These are phyloP conservation scores for Prionchulus punctatus DNA, from an alignment of 2,888 invertebrate species.

Conservation along the genomic window DNA sequence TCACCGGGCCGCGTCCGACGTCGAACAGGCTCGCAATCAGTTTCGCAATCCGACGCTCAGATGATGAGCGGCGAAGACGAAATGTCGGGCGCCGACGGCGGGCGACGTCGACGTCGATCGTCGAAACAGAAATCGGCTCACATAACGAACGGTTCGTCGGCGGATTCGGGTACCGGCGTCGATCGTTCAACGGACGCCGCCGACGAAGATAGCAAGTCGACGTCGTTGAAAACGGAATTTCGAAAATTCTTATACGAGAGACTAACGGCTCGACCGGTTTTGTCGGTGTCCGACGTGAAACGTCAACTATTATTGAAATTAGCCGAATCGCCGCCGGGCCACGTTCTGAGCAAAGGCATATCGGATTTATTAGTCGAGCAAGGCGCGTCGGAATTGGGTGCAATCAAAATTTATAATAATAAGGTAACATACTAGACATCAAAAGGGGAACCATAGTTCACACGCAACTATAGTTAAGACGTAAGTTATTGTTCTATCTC, in stretches of 20 bases:
- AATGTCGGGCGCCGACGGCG: neutral
- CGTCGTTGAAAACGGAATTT: slow-evolving; percentile 2
- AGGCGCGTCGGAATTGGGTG: neutral
- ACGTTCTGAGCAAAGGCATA: neutral
- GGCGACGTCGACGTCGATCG: neutral
- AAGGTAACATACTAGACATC: too few relatives aligned
- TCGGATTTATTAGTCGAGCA: slow-evolving; percentile 3
- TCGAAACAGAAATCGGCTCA: neutral
- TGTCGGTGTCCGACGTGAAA: neutral
- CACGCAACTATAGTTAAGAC: too few relatives aligned
- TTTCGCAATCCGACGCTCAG: neutral
- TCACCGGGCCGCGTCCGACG: neutral
- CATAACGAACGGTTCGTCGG: neutral
- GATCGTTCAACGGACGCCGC: neutral
- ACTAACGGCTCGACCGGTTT: neutral
- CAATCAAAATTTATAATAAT: neutral
- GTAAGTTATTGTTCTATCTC: too few relatives aligned
- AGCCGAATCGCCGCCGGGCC: neutral
- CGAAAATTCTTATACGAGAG: slow-evolving; percentile 1
- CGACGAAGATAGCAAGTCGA: too few relatives aligned
- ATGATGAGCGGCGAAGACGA: neutral
- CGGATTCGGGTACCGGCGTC: neutral
- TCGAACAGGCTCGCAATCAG: slow-evolving; percentile 3
- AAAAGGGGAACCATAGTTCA: too few relatives aligned
- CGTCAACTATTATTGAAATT: neutral